phyloP scores from a whole-genome alignment of 2,888 invertebrate species.

The Drosophila histrio region DNA sequence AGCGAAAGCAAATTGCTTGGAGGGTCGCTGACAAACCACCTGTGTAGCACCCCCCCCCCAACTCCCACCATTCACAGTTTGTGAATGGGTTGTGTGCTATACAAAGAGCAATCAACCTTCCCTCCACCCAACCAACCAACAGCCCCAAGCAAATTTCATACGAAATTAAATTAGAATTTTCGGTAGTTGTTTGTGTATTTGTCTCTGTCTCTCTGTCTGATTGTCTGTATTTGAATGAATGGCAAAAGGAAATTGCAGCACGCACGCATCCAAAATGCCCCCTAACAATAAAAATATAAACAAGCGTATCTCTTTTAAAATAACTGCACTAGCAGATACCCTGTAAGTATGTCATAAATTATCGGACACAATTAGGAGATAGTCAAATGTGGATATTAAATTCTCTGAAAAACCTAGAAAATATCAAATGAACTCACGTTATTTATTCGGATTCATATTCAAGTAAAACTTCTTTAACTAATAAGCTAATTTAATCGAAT shows the following conservation, averaged over 20 bases:
- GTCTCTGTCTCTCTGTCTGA: conserved; percentile 8
- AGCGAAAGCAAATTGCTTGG: conserved; percentile 74
- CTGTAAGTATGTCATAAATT: not conserved
- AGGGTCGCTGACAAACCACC: conserved; percentile 51
- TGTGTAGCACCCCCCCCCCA: conserved; percentile 25
- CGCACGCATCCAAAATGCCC: conserved; percentile 62
- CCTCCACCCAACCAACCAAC: not conserved
- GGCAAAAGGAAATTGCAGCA: conserved; percentile 68
- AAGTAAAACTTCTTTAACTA: too few relatives aligned
- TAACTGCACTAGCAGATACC: not conserved
- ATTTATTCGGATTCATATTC: too few relatives aligned
- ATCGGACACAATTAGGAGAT: not conserved
- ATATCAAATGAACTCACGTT: not conserved
- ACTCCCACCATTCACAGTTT: not conserved
- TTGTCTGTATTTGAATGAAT: conserved; percentile 45
- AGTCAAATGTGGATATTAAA: not conserved
- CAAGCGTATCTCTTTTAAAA: not conserved
- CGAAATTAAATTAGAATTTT: conserved; percentile 79
- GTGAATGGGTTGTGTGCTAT: conserved; percentile 21
- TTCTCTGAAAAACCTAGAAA: not conserved
- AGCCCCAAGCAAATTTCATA: conserved; percentile 61
- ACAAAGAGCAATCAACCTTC: conserved; percentile 51
- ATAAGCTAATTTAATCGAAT: too few relatives aligned
- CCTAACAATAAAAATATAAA: conserved; percentile 14
- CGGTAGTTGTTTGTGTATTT: conserved; percentile 47